These are phyloP conservation scores for Microtus oregoni DNA, from an alignment of 2,113 vertebrate species.

Conservation along the genomic window DNA sequence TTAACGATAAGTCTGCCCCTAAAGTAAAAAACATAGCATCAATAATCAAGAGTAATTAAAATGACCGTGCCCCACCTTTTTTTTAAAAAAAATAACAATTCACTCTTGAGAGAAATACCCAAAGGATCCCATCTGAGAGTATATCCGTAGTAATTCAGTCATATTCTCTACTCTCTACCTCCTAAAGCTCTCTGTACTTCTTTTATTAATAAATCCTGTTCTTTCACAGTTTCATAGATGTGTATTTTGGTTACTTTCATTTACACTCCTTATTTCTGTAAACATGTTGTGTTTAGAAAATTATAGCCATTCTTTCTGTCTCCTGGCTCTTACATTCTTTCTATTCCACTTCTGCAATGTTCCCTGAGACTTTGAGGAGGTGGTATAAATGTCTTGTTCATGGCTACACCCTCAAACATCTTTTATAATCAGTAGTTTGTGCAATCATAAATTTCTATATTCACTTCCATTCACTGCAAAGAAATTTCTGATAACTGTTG, in stretches of 20 bases:
- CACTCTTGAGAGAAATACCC: not conserved
- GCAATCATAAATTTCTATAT: not conserved
- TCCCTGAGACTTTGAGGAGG: not conserved
- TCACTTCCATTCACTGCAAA: not conserved
- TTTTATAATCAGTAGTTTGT: not conserved
- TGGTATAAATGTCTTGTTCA: not conserved
- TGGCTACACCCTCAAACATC: not conserved
- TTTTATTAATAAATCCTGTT: not conserved
- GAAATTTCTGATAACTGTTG: not conserved
- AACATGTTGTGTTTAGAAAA: not conserved
- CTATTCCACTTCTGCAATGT: not conserved
- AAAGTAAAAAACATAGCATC: not conserved
- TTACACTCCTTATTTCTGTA: not conserved
- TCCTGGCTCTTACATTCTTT: not conserved
- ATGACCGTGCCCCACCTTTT: not conserved
- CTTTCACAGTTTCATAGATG: not conserved
- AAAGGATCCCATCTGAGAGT: not conserved
- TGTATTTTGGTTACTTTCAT: not conserved
- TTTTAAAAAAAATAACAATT: not conserved
- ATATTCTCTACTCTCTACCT: not conserved
- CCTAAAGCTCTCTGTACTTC: not conserved
- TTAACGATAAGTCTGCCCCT: not conserved
- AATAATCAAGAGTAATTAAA: not conserved
- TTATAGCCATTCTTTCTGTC: not conserved
- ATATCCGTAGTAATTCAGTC: not conserved